Base-by-base conservation (phyloP, 92 coral and sea anemone species). In the Porites lobata region DNA sequence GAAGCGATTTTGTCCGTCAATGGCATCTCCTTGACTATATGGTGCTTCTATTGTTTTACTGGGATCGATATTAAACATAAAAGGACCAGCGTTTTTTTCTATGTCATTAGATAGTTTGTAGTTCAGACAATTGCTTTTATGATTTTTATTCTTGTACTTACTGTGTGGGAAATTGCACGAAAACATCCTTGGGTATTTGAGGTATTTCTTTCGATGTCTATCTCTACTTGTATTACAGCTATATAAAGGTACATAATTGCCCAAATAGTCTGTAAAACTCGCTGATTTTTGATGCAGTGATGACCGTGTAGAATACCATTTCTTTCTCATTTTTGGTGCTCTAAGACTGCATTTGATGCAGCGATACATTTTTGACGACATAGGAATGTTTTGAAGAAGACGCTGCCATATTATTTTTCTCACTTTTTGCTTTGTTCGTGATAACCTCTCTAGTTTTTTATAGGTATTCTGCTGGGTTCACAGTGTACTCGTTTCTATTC, bases 11-110 rank as follows among this genome's bases (percentile, higher is more conserved):
- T 21, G 22, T 21, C 22, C 22, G 22, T 21, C 22, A 21, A 21
- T 1, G 0, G 52, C n/a, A 83, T 83, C 68, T 24, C 87, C 81
- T 83, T 83, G 87, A 54, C 80, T 83, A 71, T 83, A 83, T 54
- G 77, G 81, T 83, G 81, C 81, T 47, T 68, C 72, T 4, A 83
- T 83, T 71, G 87, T 83, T 83, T 47, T 56, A 56, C 54, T 83
- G 7, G 87, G 87, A 70, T 83, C 77, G 24, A 83, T 29, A 29
- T 61, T 9, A 65, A 9, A n/a, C 8, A 83, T 32, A 52, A 81
- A 65, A 62, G 87, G 87, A 11, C 76, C 87, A 83, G 80, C 67
- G 72, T 65, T 83, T 38, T 50, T 53, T 21, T 21, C 22, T 21
- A 21, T 21, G 22, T 21, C 22, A 21, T 21, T 21, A 21, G 22